A percentile compares a stretch with the other conserved stretches of the same genome.
These are phyloP conservation scores for Melanogrammus aeglefinus DNA, from an alignment of 2,797 vertebrate species.

Conservation along the genomic window DNA sequence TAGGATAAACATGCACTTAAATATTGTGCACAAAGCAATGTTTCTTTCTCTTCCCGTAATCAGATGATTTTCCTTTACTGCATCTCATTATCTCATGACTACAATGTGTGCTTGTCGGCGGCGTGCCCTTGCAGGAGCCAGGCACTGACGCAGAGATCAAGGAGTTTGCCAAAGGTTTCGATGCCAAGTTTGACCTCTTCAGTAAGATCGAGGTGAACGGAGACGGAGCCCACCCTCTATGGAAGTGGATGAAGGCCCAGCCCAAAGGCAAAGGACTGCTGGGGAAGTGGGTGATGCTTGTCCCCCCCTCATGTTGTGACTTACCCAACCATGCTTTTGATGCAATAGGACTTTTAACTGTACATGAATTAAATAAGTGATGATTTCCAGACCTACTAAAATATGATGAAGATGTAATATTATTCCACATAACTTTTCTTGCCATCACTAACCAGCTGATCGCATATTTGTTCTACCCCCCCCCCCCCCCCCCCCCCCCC, in stretches of 20 bases:
- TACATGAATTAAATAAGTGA: too few species aligned
- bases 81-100: too few species aligned
- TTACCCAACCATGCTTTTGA: background rate
- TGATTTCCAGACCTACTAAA: background rate
- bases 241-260: constrained; percentile 97
- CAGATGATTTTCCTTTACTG: too few species aligned
- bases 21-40: too few species aligned
- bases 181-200: constrained; percentile 88
- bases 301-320: background rate
- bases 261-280: constrained; percentile 87
- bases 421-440: background rate
- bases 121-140: constrained; percentile 77
- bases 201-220: constrained; percentile 95
- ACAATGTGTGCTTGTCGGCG: background rate
- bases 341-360: background rate
- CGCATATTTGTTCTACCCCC: background rate
- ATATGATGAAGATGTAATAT: too few species aligned
- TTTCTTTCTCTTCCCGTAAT: too few species aligned
- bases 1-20: background rate
- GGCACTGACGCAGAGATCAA: constrained; percentile 86
- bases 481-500: constrained; percentile 9
- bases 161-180: constrained; percentile 81
- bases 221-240: constrained; percentile 86
- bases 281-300: constrained; percentile 79
- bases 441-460: background rate